These are phyloP conservation scores for Notodonta ziczac DNA, from an alignment of 2,888 invertebrate species.

Conservation along the genomic window DNA sequence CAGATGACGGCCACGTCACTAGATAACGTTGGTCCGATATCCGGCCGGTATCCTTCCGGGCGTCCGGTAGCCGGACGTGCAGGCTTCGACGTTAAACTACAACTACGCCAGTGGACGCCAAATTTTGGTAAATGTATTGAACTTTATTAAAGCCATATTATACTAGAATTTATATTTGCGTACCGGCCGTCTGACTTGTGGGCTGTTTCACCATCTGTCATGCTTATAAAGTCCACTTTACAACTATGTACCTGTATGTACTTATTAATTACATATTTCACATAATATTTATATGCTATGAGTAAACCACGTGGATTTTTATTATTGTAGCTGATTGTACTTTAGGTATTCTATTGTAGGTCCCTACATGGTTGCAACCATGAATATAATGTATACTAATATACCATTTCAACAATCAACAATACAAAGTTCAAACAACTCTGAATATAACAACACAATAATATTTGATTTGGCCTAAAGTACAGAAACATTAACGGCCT, in stretches of 20 bases:
- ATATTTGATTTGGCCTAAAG: slow-evolving; percentile 2
- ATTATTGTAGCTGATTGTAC: too few species aligned
- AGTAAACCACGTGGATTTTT: too few species aligned
- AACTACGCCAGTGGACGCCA: slow-evolving; percentile 24
- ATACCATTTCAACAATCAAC: not conserved
- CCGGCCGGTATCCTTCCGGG: slow-evolving; percentile 41
- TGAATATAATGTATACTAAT: too few species aligned
- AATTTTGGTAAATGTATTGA: slow-evolving; percentile 25
- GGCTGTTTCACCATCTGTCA: too few species aligned
- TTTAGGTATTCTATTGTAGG: too few species aligned
- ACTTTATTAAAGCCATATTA: not conserved
- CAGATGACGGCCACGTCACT: slow-evolving; percentile 34
- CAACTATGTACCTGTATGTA: too few species aligned
- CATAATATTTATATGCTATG: too few species aligned
- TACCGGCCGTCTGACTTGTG: too few species aligned
- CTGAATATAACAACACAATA: not conserved
- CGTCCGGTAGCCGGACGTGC: slow-evolving; percentile 40
- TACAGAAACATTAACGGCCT: slow-evolving; percentile 1
- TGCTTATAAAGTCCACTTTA: too few species aligned
- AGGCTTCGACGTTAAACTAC: slow-evolving; percentile 13
- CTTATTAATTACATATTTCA: too few species aligned
- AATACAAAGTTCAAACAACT: not conserved
- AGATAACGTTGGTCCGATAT: slow-evolving; percentile 50
- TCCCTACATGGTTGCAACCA: too few species aligned
- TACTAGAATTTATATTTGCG: too few species aligned